phyloP scores from a whole-genome alignment of 2,797 vertebrate genomes.

The Lagocephalus sceleratus region DNA sequence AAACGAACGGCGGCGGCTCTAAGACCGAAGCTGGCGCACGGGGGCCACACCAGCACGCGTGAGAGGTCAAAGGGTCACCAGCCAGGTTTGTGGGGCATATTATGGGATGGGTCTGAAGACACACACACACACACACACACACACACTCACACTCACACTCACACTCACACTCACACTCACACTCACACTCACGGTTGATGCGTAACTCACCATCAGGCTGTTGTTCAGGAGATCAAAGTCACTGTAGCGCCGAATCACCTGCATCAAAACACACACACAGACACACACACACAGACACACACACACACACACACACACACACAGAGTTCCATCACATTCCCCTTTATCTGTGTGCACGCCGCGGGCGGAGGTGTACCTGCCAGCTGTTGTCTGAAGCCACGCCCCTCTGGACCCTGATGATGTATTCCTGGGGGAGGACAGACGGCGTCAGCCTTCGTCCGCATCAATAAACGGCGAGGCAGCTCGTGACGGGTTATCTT shows the following conservation, averaged over 20 bases:
- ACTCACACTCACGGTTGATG: neutral
- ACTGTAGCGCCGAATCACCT: slow-evolving; percentile 96
- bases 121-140: too few relatives aligned
- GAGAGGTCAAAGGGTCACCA: too few relatives aligned
- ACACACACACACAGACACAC: slow-evolving; percentile 17
- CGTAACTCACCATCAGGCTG: slow-evolving; percentile 87
- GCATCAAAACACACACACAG: slow-evolving; percentile 51
- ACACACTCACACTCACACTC: too few relatives aligned
- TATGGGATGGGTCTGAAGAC: too few relatives aligned
- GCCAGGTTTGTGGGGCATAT: too few relatives aligned
- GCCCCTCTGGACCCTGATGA: slow-evolving; percentile 94
- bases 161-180: too few relatives aligned
- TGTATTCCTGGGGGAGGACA: slow-evolving; percentile 84
- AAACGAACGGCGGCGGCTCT: too few relatives aligned
- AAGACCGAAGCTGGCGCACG: too few relatives aligned
- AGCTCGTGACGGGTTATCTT: too few relatives aligned
- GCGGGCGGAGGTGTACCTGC: slow-evolving; percentile 82
- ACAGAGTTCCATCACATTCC: neutral
- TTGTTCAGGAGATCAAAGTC: slow-evolving; percentile 96
- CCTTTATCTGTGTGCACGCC: neutral
- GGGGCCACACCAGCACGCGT: too few relatives aligned
- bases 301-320: neutral
- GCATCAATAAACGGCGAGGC: neutral
- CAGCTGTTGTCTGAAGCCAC: slow-evolving; percentile 91
- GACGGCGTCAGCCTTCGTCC: slow-evolving; percentile 1